Percentiles rank a stretch among this genome's conserved stretches.
These are phyloP conservation scores for Ectemnius lituratus DNA, from an alignment of 2,888 invertebrate species.

Conservation along the genomic window DNA sequence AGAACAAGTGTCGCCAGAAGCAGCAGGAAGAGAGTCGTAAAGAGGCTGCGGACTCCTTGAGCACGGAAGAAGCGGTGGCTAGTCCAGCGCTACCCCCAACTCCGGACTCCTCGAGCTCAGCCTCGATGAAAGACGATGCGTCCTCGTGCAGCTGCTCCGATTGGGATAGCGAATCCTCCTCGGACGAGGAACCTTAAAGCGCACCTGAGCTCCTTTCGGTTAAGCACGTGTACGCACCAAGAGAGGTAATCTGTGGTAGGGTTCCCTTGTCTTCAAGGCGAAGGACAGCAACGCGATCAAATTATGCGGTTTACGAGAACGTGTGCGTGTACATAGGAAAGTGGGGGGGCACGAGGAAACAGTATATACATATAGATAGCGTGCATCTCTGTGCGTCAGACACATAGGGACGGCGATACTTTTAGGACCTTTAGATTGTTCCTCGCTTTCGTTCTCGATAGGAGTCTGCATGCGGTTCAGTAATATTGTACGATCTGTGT, in stretches of 20 bases:
- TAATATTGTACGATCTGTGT: too few species aligned
- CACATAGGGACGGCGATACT: too few species aligned
- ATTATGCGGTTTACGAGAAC: too few species aligned
- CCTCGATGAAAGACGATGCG: conserved; percentile 28
- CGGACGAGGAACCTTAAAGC: conserved; percentile 31
- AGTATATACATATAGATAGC: too few species aligned
- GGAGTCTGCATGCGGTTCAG: too few species aligned
- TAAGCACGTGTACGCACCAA: neutral
- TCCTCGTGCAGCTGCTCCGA: conserved; percentile 35
- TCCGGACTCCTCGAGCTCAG: conserved; percentile 26
- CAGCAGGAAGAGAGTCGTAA: conserved; percentile 21
- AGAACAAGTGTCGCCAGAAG: conserved; percentile 49
- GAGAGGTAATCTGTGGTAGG: conserved; percentile 15
- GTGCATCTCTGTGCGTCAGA: too few species aligned
- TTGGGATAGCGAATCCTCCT: conserved; percentile 20
- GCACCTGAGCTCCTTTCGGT: neutral
- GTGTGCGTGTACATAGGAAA: too few species aligned
- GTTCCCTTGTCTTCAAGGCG: too few species aligned
- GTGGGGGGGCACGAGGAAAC: too few species aligned
- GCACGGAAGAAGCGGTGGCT: conserved; percentile 26
- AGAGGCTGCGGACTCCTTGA: conserved; percentile 38
- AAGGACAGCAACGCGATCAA: too few species aligned
- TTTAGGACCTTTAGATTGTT: too few species aligned
- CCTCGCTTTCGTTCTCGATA: too few species aligned
- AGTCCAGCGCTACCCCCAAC: conserved; percentile 26